Base-by-base conservation (phyloP, 1,140 invertebrate species). In the Drosophila repleta region DNA sequence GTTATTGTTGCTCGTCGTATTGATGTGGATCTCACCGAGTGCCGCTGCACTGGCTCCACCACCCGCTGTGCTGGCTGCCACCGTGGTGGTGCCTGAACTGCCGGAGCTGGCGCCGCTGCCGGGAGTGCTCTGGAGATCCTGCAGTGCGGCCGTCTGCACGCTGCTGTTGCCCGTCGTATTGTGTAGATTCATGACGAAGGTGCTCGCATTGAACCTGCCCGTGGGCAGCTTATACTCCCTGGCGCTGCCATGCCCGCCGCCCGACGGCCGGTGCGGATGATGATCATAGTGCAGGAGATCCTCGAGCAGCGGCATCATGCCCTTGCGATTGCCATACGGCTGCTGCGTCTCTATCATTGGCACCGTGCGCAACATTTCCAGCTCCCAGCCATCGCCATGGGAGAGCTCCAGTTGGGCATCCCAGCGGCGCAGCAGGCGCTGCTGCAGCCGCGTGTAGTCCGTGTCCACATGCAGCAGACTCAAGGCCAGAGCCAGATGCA, bases 401-500 rank as follows among this genome's bases (percentile, higher is more conserved):
- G 94, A 88, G 6, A 94, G 85, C 82, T 95, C 94, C 60, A 94
- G 60, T 49, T 91, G 91, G 6, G 85, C 76, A 24, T 92, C 88
- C 89, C 89, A 92, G 58, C 79, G 79, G 18, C 81, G 77, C 18
- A 91, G 76, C 18, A 91, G 62, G 7, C 76, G 69, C 20, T 74
- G 74, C 41, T 83, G 94, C 26, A 95, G 90, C 79, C 94, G 93
- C 43, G 93, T 93, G 41, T 95, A 94, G 2, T 95, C 94, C 6
- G 95, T 93, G 91, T 96, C 95, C 0, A 95, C 95, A 65, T 96
- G 93, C 21, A 97, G 89, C 43, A 96, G 92, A 78, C 96, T 96
- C 21, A 96, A 92, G 46, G 96, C 91, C 71, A 97, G 91, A 17
- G 96, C 95, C 24, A 97, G 91, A 81, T 96, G 95, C 17, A 97